A percentile compares a stretch with the other conserved stretches of the same genome.
These are phyloP conservation scores for Psammodynastes pulverulentus DNA, from an alignment of 2,113 vertebrate species.

Conservation along the genomic window DNA sequence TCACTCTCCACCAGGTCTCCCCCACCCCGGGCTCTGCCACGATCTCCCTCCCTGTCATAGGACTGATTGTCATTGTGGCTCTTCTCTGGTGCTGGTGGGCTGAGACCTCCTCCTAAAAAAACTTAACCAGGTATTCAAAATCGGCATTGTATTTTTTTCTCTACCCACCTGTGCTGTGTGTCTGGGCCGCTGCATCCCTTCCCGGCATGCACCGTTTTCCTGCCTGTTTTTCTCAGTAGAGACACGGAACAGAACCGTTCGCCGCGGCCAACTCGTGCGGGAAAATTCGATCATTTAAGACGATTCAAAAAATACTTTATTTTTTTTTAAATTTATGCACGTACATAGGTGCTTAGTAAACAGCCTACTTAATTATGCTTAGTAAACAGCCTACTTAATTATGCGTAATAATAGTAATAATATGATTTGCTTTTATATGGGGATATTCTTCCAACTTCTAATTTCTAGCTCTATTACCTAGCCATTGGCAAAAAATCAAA, in stretches of 20 bases:
- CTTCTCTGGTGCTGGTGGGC: constrained; percentile 95
- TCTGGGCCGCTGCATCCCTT: neutral
- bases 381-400: no score
- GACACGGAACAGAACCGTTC: no score
- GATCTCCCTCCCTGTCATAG: constrained; percentile 83
- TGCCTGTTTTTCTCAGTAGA: neutral
- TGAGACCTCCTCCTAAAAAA: constrained; percentile 84
- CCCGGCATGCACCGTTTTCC: neutral
- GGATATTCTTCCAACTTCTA: no score
- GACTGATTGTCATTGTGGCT: constrained; percentile 91
- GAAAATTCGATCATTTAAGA: no score
- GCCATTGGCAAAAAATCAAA: no score
- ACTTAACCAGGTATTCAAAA: constrained; percentile 82
- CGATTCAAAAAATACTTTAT: no score
- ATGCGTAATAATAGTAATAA: no score
- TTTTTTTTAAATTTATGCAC: no score
- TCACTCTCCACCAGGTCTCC: constrained; percentile 73
- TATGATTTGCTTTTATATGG: no score
- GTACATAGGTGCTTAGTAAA: no score
- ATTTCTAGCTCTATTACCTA: no score
- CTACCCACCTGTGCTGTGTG: constrained; percentile 13
- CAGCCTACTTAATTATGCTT: no score
- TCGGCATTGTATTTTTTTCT: constrained; percentile 7
- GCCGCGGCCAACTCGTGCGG: rapidly evolving
- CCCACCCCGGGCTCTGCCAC: constrained; percentile 75